Base-by-base conservation (phyloP, 2,888 invertebrate genomes). In the Brassicogethes aeneus region DNA sequence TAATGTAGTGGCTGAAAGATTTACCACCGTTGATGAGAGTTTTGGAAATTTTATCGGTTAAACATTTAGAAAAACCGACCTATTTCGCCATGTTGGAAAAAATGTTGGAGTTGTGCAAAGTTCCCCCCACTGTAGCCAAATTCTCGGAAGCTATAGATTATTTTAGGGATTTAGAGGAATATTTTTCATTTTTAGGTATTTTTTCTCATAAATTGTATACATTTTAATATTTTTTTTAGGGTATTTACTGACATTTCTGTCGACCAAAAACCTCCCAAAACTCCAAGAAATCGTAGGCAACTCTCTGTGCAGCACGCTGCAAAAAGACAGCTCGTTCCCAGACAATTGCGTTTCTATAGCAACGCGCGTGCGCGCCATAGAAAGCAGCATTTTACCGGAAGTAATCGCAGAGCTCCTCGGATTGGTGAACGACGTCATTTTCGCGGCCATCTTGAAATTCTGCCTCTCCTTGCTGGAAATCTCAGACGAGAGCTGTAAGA, bases 121-220 rank as follows among this genome's bases (percentile, higher is more conserved):
- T 58, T 32, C 63, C 65, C 2, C 64, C 64, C 1, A 39, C 60
- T 14, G 42, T 69, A 15, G 57, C 53, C 8, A 60, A 53, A 39
- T 41, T 54, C 16, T 64, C 65, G 2, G 66, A 70, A 13, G 41
- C 46, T 34, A 39, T 62, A 2, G 38, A 31, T 5, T 57, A 47
- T 23, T 38, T 23, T 0, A 45, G 48, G 16, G 55, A 58, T 12
- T 37, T 69, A 33, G 50, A 61, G 16, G 60, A 62, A 40, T 68
- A 65, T 48, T 66, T 68, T 43, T 59, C 60, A 2, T 46, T 59
- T 13, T 43, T 70, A 17, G 68, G 67, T 42, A 52, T 32, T 31
- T 12, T 16, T 37, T 36, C 32, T 10, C 17, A 16, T 37, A 23
- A 39, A 30, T 14, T 40, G n/a, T 15, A 33, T 10, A 34, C 31